Evolutionary conservation across 2,113 vertebrate genomes (phyloP).

Genomic region (Lonchura striata): DNA sequence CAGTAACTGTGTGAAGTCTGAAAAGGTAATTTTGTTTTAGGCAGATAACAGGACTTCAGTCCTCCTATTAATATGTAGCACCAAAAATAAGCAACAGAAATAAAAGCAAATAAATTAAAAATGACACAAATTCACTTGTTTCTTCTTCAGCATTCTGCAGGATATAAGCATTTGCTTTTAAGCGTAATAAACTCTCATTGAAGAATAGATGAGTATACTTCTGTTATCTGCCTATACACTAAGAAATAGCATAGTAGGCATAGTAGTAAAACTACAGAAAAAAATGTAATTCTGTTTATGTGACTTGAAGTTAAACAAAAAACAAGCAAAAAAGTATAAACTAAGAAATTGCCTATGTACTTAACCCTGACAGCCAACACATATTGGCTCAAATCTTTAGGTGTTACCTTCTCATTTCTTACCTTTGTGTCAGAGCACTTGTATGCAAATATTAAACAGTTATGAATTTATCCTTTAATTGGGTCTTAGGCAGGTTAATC

Average conservation of each 20-base stretch:
- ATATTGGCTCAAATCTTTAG: not conserved
- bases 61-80: not conserved
- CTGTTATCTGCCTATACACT: not conserved
- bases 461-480: not conserved
- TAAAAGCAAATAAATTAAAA: not conserved
- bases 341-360: not conserved
- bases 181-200: not conserved
- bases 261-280: not conserved
- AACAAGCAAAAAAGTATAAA: not conserved
- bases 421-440: not conserved
- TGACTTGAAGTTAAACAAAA: not conserved
- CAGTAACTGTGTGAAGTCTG: not conserved
- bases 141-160: not conserved
- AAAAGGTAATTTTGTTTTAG: not conserved
- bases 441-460: not conserved
- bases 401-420: not conserved
- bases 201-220: not conserved
- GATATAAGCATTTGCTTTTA: not conserved
- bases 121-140: rapidly evolving
- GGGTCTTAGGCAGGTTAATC: not conserved
- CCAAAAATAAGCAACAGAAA: not conserved
- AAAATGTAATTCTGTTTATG: not conserved
- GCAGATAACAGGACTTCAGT: not conserved
- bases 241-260: not conserved
- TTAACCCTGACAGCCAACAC: not conserved